These are phyloP conservation scores for Eupithecia abbreviata DNA, from an alignment of 2,888 invertebrate species.

Conservation along the genomic window DNA sequence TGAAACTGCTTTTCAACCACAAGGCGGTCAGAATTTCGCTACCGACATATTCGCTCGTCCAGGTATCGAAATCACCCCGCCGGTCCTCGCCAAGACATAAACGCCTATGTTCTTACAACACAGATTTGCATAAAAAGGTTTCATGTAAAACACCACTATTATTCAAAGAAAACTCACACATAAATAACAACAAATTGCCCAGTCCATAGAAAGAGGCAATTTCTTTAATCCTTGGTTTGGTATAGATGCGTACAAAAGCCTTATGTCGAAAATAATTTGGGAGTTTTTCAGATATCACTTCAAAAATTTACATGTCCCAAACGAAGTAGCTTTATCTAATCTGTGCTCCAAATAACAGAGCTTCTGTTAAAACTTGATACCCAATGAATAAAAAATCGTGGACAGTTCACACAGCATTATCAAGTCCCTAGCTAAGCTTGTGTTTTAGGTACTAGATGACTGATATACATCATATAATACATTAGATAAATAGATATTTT, in stretches of 20 bases:
- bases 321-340: no score
- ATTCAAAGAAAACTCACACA: conserved; percentile 18
- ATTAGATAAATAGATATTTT: no score
- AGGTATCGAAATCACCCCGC: not conserved
- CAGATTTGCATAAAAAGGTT: not conserved
- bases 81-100: not conserved
- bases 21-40: no score
- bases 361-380: no score
- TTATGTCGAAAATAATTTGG: not conserved
- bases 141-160: conserved; percentile 14
- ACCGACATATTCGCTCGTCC: not conserved
- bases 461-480: no score
- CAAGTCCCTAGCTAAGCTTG: no score
- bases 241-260: conserved; percentile 22
- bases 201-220: conserved; percentile 37
- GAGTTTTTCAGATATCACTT: not conserved
- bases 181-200: conserved; percentile 32
- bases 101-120: not conserved
- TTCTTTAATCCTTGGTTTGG: conserved; percentile 28
- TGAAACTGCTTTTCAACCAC: no score
- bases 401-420: no score
- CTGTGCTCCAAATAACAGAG: no score
- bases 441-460: no score
- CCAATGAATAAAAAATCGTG: no score
- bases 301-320: no score